Evolutionary conservation across 2,113 vertebrate genomes (phyloP), one percentile per base, ranked within the genome.

Genomic region (Apus apus): DNA sequence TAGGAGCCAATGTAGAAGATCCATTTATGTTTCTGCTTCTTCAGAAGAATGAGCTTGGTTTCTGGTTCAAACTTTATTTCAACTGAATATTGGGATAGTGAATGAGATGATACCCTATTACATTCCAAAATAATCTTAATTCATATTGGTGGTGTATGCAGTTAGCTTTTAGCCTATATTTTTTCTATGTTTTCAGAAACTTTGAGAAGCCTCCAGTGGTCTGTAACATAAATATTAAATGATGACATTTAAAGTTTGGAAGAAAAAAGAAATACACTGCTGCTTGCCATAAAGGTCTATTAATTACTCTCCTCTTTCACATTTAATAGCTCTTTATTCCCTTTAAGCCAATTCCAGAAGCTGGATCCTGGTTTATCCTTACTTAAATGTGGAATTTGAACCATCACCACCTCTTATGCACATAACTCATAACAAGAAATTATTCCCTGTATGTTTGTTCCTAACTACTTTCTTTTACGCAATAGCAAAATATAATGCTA

Each of bases 171-270:
- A 68, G 76, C 8, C 30, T 76, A 22, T 72, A 38, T 34, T 73
- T 88, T 50, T 92, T 88, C 26, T 82, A 70, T 19, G 45, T 65
- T 93, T 90, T 83, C 62, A 80, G 83, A 86, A 88, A 83, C 32
- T 86, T 92, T 73, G 12, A 86, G 83, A 92, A 65, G 21, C 13
- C 60, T 80, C 45, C 13, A 57, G 64, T 90, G 45, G 67, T 65
- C 46, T 76, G 46, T 26, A 92, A 86, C 73, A 58, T 84, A 93
- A 94, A 94, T 86, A 96, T 57, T 26, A 83, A 83, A 88, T 1
- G 1, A 86, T 73, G 58, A 90, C 72, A 92, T 92, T 86, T 92
- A 80, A 91, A 83, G 36, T 83, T 66, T 86, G 45, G 45, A 83
- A 73, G 54, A 76, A 88, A 85, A 85, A 87, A 75, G 34, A 93